Conservation (phyloP, 2,797 vertebrate species). For the Morus bassanus region DNA sequence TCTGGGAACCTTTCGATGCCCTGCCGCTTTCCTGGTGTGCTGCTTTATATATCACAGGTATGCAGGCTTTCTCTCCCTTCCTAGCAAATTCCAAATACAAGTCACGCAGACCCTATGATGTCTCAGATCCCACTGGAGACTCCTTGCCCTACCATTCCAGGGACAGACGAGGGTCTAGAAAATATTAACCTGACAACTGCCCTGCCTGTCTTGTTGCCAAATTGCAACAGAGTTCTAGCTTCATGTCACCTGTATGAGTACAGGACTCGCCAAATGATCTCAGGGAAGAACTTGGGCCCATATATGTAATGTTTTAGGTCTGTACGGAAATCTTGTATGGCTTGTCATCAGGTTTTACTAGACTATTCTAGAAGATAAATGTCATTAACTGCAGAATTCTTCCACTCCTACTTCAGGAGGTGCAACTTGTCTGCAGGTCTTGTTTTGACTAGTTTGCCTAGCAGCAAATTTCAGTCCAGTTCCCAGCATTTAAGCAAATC, state of each 20-base stretch:
- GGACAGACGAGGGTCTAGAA: neutral
- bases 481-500: neutral
- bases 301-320: neutral
- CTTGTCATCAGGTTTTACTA: neutral
- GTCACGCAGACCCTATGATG: neutral
- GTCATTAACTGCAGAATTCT: neutral
- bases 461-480: neutral
- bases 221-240: neutral
- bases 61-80: neutral
- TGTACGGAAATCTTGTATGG: accelerated
- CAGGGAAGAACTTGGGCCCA: neutral
- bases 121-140: neutral
- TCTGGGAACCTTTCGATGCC: neutral
- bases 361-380: neutral
- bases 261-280: neutral
- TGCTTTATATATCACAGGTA: neutral
- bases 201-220: neutral
- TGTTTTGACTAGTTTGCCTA: neutral
- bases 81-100: neutral
- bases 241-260: accelerated
- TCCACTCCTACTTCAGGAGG: neutral
- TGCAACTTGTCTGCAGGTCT: neutral
- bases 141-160: neutral
- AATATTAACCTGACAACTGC: neutral
- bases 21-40: neutral